Conservation (phyloP, 1,140 invertebrate genomes). For the Zaprionus vittiger region DNA sequence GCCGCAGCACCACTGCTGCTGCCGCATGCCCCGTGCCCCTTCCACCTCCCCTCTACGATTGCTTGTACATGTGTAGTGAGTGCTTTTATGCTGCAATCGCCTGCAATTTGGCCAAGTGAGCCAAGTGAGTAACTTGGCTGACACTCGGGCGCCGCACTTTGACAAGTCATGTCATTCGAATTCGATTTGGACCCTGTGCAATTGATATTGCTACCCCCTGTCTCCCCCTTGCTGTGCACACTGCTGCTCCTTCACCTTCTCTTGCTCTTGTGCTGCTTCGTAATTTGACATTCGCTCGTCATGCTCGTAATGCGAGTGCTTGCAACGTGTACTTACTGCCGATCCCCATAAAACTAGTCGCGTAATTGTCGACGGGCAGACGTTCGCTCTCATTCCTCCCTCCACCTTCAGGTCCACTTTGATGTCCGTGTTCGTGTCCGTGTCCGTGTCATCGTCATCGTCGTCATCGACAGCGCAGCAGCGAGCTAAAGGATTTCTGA, state of each 20-base stretch:
- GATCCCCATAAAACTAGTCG: constrained; percentile 14
- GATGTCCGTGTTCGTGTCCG: neutral
- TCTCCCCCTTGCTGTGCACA: neutral
- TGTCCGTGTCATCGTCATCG: constrained; percentile 32
- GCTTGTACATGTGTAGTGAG: constrained; percentile 42
- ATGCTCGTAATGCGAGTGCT: constrained; percentile 21
- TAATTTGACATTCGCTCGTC: constrained; percentile 42
- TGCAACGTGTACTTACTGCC: constrained; percentile 5
- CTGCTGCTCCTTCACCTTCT: neutral
- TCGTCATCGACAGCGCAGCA: constrained; percentile 23
- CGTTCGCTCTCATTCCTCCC: neutral
- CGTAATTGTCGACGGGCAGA: constrained; percentile 1
- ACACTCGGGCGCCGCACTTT: constrained; percentile 57
- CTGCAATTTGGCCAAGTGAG: constrained; percentile 62
- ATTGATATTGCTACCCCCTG: constrained; percentile 50
- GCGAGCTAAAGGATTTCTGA: constrained; percentile 36
- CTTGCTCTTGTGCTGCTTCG: constrained; percentile 13
- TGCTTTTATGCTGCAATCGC: constrained; percentile 65
- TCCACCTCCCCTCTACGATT: constrained; percentile 45
- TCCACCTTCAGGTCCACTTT: no score
- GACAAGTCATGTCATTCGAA: constrained; percentile 67
- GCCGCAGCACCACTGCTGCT: constrained; percentile 12
- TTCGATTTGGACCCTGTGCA: constrained; percentile 2
- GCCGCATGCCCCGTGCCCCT: neutral
- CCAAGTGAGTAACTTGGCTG: constrained; percentile 24